Evolutionary conservation across 2,888 invertebrate species (phyloP).

Genomic region (Xylota sylvarum): DNA sequence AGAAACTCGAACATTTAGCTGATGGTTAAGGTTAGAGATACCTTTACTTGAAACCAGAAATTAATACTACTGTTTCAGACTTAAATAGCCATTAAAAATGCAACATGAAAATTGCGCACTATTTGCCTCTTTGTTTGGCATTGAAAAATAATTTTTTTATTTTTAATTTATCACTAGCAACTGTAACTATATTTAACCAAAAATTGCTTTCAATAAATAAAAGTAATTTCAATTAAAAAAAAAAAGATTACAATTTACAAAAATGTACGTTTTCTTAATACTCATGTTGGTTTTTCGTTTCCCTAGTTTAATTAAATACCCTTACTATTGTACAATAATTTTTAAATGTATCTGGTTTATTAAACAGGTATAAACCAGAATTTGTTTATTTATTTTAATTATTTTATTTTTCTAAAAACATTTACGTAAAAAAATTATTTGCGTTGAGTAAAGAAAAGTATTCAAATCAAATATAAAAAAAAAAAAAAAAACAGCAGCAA

Average conservation of each 20-base stretch:
- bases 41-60: not conserved
- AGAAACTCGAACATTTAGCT: too few species aligned
- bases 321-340: constrained; percentile 56
- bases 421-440: constrained; percentile 64
- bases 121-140: constrained; percentile 38
- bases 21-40: too few species aligned
- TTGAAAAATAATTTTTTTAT: constrained; percentile 18
- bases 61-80: constrained; percentile 37
- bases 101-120: constrained; percentile 27
- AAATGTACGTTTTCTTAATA: constrained; percentile 72
- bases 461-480: constrained; percentile 27
- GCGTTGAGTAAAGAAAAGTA: constrained; percentile 36
- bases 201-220: constrained; percentile 49
- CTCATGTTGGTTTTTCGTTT: constrained; percentile 78
- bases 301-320: constrained; percentile 49
- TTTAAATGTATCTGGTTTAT: constrained; percentile 79
- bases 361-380: constrained; percentile 80
- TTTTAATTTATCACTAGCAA: constrained; percentile 52
- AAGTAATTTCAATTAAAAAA: constrained; percentile 10
- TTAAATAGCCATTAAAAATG: constrained; percentile 32
- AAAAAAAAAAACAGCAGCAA: constrained; percentile 43
- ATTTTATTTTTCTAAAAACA: constrained; percentile 42
- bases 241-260: constrained; percentile 62
- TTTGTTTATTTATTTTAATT: constrained; percentile 73
- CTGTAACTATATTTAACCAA: constrained; percentile 65